Evolutionary conservation across 2,888 invertebrate genomes (phyloP).

Genomic region (Agrotis puta): DNA sequence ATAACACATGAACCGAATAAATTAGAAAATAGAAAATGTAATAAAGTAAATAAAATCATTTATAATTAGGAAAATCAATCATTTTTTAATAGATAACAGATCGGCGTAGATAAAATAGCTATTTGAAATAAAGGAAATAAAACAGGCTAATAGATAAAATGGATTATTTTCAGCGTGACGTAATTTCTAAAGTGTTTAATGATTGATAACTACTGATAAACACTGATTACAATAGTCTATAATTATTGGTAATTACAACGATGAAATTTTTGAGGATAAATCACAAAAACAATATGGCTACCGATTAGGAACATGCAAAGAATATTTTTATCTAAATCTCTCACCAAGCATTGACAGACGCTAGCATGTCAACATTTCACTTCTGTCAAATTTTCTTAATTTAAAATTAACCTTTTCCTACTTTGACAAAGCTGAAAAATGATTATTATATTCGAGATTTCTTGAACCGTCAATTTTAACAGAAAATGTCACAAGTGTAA

Average conservation of each 20-base stretch:
- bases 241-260: background rate
- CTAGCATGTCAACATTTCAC: too few species aligned
- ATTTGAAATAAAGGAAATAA: background rate
- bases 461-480: too few species aligned
- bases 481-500: too few species aligned
- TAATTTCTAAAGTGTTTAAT: background rate
- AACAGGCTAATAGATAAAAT: constrained; percentile 11
- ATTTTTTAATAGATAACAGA: constrained; percentile 9
- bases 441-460: too few species aligned
- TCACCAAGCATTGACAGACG: too few species aligned
- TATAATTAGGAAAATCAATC: background rate
- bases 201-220: background rate
- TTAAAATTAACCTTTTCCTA: too few species aligned
- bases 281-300: too few species aligned
- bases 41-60: background rate
- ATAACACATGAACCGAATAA: background rate
- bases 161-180: constrained; percentile 30
- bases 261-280: background rate
- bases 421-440: too few species aligned
- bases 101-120: constrained; percentile 17
- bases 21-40: background rate
- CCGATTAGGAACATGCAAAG: too few species aligned
- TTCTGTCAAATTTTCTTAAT: too few species aligned
- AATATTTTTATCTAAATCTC: too few species aligned
- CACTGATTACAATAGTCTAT: background rate